Evolutionary conservation across 2,113 vertebrate species (phyloP).

Genomic region (Gambusia affinis): DNA sequence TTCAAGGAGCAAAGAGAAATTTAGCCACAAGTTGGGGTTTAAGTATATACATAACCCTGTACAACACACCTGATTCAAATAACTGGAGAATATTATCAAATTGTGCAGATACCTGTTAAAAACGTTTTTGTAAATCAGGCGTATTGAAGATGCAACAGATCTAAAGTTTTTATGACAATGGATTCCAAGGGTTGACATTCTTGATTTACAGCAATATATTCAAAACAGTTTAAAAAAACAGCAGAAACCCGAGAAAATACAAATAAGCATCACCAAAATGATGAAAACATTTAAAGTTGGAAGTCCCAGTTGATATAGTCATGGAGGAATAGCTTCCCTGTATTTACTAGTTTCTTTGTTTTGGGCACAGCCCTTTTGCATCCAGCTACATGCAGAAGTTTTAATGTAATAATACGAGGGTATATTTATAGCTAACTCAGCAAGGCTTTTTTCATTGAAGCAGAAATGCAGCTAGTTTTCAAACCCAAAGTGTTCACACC

Average conservation of each 20-base stretch:
- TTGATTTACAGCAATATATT: slow-evolving; percentile 22
- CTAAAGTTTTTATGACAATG: not conserved
- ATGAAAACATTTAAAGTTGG: slow-evolving; percentile 42
- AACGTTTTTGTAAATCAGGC: not conserved
- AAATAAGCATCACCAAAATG: slow-evolving; percentile 54
- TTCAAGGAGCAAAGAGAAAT: too few relatives aligned
- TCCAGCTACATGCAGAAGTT: slow-evolving; percentile 37
- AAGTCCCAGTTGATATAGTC: slow-evolving; percentile 54
- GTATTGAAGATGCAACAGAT: not conserved
- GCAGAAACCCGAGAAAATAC: slow-evolving; percentile 28
- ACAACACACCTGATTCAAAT: not conserved
- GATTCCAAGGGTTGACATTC: slow-evolving; percentile 1
- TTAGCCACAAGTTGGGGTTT: not conserved
- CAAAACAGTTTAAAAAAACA: slow-evolving; percentile 25
- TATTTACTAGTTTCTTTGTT: slow-evolving; percentile 28
- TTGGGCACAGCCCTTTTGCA: slow-evolving; percentile 13
- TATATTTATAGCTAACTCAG: slow-evolving; percentile 8
- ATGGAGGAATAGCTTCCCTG: slow-evolving; percentile 55
- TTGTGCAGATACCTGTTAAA: not conserved
- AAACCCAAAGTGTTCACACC: slow-evolving; percentile 35
- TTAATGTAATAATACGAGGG: slow-evolving; percentile 20
- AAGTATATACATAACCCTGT: not conserved
- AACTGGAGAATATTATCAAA: not conserved
- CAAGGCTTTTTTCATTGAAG: slow-evolving; percentile 3
- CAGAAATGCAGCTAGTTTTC: not conserved